Evolutionary conservation across 2,888 invertebrate genomes (phyloP).

Genomic region (Tenthredo mesomela): DNA sequence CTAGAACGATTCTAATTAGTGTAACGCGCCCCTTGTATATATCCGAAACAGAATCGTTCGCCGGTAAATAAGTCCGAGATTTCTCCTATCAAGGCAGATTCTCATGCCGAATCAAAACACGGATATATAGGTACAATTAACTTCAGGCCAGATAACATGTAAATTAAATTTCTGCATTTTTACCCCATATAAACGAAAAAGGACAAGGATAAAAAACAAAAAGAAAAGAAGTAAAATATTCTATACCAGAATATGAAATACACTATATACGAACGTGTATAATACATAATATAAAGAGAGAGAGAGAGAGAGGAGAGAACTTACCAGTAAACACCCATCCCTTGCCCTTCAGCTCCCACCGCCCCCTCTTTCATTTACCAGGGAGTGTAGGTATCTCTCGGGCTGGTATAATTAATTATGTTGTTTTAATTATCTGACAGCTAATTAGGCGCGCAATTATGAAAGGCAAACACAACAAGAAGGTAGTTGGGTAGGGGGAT

Average conservation of each 20-base stretch:
- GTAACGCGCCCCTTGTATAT: conserved; percentile 55
- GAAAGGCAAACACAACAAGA: conserved; percentile 69
- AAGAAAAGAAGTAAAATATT: no score
- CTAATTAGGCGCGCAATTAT: conserved; percentile 71
- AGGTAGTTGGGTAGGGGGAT: conserved; percentile 44
- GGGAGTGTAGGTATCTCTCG: conserved; percentile 49
- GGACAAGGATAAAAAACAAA: no score
- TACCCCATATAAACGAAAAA: neutral
- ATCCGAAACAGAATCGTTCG: conserved; percentile 31
- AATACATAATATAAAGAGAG: neutral
- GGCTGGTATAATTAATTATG: conserved; percentile 68
- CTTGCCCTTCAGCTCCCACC: conserved; percentile 21
- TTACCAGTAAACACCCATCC: conserved; percentile 35
- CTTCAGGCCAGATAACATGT: neutral
- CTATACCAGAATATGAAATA: neutral
- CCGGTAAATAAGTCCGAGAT: conserved; percentile 31
- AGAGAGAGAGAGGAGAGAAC: neutral
- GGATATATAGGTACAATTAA: neutral
- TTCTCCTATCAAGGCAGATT: neutral
- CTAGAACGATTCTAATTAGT: conserved; percentile 70
- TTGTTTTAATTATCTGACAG: conserved; percentile 71
- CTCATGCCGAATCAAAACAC: neutral
- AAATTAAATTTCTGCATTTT: neutral
- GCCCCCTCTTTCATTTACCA: conserved; percentile 35
- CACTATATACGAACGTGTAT: neutral